A percentile compares a stretch with the other conserved stretches of the same genome.
phyloP scores from a whole-genome alignment of 2,888 invertebrate genomes.

The Drosophila acutilabella region DNA sequence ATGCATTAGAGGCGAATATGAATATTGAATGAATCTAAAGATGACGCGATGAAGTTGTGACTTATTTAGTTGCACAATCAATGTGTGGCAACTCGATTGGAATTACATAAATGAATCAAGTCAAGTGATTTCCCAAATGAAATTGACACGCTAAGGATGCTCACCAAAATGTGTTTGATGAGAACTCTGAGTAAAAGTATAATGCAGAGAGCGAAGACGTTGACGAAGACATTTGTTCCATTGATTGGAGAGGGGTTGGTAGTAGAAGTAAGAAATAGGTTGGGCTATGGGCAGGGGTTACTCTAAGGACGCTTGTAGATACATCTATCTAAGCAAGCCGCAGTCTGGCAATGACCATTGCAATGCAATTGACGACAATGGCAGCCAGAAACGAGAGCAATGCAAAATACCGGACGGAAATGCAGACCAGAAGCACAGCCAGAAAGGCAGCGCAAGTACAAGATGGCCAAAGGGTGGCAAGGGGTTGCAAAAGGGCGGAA shows the following conservation, averaged over 20 bases:
- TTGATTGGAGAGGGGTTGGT: slow-evolving; percentile 21
- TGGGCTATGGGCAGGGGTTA: neutral
- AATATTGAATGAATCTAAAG: slow-evolving; percentile 33
- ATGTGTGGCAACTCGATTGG: slow-evolving; percentile 20
- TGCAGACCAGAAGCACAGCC: slow-evolving; percentile 55
- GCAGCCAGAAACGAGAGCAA: slow-evolving; percentile 42
- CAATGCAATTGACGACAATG: slow-evolving; percentile 72
- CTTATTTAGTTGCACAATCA: slow-evolving; percentile 14
- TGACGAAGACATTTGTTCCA: slow-evolving; percentile 59
- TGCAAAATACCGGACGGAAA: slow-evolving; percentile 71
- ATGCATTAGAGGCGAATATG: slow-evolving; percentile 35
- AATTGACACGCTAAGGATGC: slow-evolving; percentile 28
- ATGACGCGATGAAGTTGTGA: neutral
- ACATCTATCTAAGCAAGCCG: slow-evolving; percentile 15
- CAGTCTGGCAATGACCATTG: slow-evolving; percentile 49
- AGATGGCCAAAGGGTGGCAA: slow-evolving; percentile 7
- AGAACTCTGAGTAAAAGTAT: slow-evolving; percentile 14
- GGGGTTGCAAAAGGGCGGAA: neutral
- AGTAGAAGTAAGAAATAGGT: slow-evolving; percentile 8
- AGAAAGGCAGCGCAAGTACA: slow-evolving; percentile 8
- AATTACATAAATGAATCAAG: slow-evolving; percentile 36
- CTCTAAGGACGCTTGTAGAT: neutral
- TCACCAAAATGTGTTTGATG: slow-evolving; percentile 16
- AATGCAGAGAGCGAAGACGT: slow-evolving; percentile 23
- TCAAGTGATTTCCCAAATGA: slow-evolving; percentile 22